phyloP scores from a whole-genome alignment of 2,888 invertebrate species.

The Lamellibrachia satsuma region DNA sequence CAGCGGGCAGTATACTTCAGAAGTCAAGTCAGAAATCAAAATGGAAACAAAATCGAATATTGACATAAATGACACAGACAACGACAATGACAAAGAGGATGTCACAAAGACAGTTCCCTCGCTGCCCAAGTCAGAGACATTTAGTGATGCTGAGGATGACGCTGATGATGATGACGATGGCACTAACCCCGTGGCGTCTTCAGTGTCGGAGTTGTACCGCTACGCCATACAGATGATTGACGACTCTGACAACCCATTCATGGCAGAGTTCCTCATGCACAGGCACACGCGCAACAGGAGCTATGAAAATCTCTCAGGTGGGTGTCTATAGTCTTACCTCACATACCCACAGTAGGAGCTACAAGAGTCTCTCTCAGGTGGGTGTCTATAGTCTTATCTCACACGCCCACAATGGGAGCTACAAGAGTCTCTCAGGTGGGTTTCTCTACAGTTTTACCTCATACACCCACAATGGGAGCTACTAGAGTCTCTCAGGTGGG shows the following conservation, averaged over 20 bases:
- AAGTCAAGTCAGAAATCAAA: background rate
- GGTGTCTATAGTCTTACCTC: background rate
- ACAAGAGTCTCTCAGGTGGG: too few species aligned
- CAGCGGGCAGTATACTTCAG: background rate
- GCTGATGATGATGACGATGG: conserved; percentile 27
- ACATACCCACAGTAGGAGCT: too few species aligned
- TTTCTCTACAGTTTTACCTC: too few species aligned
- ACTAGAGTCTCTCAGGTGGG: too few species aligned
- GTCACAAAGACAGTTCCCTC: background rate
- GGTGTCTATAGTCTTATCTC: too few species aligned
- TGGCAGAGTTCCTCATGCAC: conserved; percentile 32
- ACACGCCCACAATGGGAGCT: too few species aligned
- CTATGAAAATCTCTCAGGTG: conserved; percentile 30
- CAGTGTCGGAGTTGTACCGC: conserved; percentile 20
- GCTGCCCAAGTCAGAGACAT: background rate
- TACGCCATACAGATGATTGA: background rate
- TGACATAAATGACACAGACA: background rate
- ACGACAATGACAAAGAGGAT: conserved; percentile 18
- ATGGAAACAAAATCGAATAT: background rate
- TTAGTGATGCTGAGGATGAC: conserved; percentile 28
- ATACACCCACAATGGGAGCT: too few species aligned
- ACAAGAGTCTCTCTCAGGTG: too few species aligned
- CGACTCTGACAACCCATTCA: conserved; percentile 26
- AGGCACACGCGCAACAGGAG: conserved; percentile 32
- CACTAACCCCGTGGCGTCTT: background rate